These are phyloP conservation scores for Amphiprion percula DNA, from an alignment of 2,113 vertebrate genomes.

Conservation along the genomic window DNA sequence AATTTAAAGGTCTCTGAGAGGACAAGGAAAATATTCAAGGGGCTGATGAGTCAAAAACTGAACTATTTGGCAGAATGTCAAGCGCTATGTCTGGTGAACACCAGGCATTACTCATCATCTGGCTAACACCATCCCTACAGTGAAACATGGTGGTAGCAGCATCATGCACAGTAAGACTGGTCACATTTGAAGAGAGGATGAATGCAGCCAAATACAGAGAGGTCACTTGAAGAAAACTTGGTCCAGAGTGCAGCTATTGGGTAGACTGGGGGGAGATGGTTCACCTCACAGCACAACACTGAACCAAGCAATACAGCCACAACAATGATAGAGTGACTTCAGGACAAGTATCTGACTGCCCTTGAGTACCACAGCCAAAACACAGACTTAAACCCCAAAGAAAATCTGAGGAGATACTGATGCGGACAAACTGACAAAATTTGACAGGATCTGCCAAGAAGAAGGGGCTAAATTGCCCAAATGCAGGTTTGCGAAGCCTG, in stretches of 20 bases:
- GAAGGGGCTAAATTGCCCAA: background rate
- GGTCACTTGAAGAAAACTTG: background rate
- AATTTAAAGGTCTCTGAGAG: background rate
- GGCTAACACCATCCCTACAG: background rate
- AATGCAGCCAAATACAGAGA: background rate
- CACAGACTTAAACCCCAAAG: background rate
- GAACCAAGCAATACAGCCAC: background rate
- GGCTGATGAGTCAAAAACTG: background rate
- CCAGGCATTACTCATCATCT: background rate
- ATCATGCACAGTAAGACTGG: background rate
- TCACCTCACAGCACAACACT: background rate
- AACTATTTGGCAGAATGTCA: background rate
- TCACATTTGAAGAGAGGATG: background rate
- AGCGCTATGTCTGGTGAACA: background rate
- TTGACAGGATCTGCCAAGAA: conserved; percentile 5
- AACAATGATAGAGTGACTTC: background rate
- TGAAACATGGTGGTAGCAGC: background rate
- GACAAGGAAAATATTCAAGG: background rate
- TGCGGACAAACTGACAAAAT: background rate
- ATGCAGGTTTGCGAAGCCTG: background rate
- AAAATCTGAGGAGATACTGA: background rate
- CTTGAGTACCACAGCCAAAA: background rate
- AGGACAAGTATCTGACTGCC: conserved; percentile 6
- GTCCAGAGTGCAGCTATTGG: background rate
- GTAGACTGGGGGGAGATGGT: background rate